These are phyloP conservation scores for Lagopus muta DNA, from an alignment of 2,113 vertebrate species.

Conservation along the genomic window DNA sequence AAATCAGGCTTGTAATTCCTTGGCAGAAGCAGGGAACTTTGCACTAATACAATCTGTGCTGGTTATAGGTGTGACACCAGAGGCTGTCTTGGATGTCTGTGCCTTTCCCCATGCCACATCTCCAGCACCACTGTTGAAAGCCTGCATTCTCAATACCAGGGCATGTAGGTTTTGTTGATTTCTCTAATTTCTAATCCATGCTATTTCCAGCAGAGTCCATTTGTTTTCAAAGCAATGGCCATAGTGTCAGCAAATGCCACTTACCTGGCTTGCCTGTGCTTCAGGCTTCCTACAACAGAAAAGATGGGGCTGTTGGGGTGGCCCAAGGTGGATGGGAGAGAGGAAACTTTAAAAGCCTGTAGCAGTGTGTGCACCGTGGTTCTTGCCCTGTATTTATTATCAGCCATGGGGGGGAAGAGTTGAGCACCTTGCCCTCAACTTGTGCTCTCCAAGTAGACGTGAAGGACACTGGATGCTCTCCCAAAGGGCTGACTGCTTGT, in stretches of 20 bases:
- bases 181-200: background rate
- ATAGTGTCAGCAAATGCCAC: background rate
- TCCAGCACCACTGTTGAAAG: background rate
- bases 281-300: fast-evolving
- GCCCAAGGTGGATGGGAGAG: too few relatives aligned
- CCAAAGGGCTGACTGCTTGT: background rate
- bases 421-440: background rate
- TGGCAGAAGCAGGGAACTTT: background rate
- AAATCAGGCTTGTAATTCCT: background rate
- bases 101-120: background rate
- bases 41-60: background rate
- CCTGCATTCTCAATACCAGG: fast-evolving
- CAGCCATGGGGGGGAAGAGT: background rate
- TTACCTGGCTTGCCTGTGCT: fast-evolving
- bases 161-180: background rate
- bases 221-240: fast-evolving
- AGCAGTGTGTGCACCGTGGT: background rate
- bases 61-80: background rate
- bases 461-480: background rate
- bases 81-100: background rate
- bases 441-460: background rate
- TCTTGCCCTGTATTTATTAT: fast-evolving
- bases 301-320: background rate
- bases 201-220: fast-evolving
- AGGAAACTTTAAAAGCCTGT: background rate